Evolutionary conservation across 2,797 vertebrate genomes (phyloP).

Genomic region (Nyctibius grandis): DNA sequence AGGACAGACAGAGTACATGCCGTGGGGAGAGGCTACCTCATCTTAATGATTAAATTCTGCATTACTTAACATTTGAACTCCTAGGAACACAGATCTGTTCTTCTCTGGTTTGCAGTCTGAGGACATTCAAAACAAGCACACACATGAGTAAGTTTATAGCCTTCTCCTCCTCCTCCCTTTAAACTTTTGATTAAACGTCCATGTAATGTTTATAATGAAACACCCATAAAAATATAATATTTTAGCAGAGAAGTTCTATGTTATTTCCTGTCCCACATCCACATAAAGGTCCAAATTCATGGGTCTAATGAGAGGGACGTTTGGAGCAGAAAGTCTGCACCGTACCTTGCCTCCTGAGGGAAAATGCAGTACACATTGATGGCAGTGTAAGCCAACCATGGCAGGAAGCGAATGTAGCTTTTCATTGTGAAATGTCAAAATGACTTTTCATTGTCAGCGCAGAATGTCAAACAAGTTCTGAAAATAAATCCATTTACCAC

Average conservation of each 20-base stretch:
- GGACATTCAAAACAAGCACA: not conserved
- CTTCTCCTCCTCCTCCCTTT: not conserved
- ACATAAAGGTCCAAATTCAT: not conserved
- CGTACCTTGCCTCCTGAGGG: not conserved
- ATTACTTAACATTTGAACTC: not conserved
- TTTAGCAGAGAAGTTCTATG: not conserved
- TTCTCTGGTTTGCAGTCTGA: not conserved
- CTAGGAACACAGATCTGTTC: not conserved
- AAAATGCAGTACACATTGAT: not conserved
- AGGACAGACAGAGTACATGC: not conserved
- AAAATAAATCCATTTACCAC: conserved; percentile 27
- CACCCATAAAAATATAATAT: not conserved
- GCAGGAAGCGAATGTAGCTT: not conserved
- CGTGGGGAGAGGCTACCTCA: not conserved
- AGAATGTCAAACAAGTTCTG: conserved; percentile 18
- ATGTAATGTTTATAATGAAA: not conserved
- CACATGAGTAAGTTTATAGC: not conserved
- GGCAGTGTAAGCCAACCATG: not conserved
- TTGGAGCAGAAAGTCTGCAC: not conserved
- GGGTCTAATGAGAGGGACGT: not conserved
- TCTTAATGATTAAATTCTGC: not conserved
- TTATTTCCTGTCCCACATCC: not conserved
- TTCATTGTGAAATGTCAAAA: conserved; percentile 36
- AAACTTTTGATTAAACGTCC: not conserved
- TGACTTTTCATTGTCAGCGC: conserved; percentile 40